Evolutionary conservation across 2,797 vertebrate genomes (phyloP).

Genomic region (Emys orbicularis): DNA sequence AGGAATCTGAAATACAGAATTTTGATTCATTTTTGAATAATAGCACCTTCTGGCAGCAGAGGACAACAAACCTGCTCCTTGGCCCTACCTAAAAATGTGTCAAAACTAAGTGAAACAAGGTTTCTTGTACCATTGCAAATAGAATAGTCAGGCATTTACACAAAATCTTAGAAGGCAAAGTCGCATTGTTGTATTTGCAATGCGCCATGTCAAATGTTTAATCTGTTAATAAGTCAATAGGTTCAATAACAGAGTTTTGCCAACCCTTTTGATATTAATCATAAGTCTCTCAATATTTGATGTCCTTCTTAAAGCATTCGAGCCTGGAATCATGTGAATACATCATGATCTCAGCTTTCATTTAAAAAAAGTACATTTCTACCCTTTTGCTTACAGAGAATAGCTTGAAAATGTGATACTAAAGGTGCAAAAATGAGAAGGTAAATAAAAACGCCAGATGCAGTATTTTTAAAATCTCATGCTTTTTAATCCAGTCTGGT

Average conservation of each 20-base stretch:
- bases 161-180: background rate
- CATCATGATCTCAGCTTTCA: background rate
- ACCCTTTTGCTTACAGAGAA: background rate
- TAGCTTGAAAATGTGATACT: background rate
- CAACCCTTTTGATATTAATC: background rate
- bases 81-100: background rate
- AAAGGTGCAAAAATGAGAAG: background rate
- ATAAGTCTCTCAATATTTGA: background rate
- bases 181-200: background rate
- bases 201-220: background rate
- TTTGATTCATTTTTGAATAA: background rate
- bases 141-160: background rate
- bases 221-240: background rate
- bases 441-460: fast-evolving
- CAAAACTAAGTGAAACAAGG: background rate
- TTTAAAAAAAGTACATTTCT: background rate
- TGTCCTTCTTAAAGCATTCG: background rate
- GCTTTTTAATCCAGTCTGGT: background rate
- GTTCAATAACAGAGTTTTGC: fast-evolving
- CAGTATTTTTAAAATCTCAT: background rate
- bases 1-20: background rate
- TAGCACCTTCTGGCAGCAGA: background rate
- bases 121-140: background rate
- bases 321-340: background rate
- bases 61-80: background rate